A percentile compares a stretch with the other conserved stretches of the same genome.
Evolutionary conservation across 2,113 vertebrate genomes (phyloP).

Genomic region (Planiliza haematocheilus): DNA sequence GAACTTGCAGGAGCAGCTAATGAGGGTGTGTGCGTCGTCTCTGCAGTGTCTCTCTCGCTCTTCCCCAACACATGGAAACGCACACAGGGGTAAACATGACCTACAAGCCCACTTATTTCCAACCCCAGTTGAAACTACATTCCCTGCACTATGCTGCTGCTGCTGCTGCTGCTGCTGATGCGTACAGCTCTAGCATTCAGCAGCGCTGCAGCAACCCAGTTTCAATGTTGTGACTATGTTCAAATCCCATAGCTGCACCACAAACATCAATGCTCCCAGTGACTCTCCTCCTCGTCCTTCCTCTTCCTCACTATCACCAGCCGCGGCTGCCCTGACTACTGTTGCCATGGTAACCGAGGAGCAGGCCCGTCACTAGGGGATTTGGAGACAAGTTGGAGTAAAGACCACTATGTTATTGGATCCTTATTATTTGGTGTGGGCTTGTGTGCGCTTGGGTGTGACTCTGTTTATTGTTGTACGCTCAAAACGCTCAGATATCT

Average conservation of each 20-base stretch:
- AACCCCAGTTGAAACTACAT: constrained; percentile 50
- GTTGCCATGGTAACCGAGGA: constrained; percentile 76
- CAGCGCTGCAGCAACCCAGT: constrained; percentile 58
- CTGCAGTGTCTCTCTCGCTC: constrained; percentile 48
- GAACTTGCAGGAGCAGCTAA: constrained; percentile 55
- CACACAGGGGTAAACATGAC: constrained; percentile 68
- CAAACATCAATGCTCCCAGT: constrained; percentile 65
- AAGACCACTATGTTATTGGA: constrained; percentile 76
- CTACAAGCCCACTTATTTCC: constrained; percentile 79
- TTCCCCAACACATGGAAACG: constrained; percentile 21
- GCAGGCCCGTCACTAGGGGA: constrained; percentile 67
- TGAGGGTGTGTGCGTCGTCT: constrained; percentile 48
- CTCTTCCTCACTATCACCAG: constrained; percentile 60
- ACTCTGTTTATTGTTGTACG: constrained; percentile 61
- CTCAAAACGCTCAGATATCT: constrained; percentile 48
- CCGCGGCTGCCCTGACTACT: constrained; percentile 71
- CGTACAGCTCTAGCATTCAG: constrained; percentile 34
- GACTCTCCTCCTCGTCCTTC: constrained; percentile 43
- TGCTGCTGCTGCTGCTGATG: neutral
- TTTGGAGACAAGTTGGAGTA: constrained; percentile 74
- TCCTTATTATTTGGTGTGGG: constrained; percentile 69
- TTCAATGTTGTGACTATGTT: constrained; percentile 59
- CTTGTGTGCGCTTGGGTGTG: constrained; percentile 39
- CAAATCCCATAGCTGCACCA: constrained; percentile 63
- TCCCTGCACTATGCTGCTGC: constrained; percentile 43